Conservation (phyloP, 2,888 invertebrate genomes). For the Frankliniella intonsa region DNA sequence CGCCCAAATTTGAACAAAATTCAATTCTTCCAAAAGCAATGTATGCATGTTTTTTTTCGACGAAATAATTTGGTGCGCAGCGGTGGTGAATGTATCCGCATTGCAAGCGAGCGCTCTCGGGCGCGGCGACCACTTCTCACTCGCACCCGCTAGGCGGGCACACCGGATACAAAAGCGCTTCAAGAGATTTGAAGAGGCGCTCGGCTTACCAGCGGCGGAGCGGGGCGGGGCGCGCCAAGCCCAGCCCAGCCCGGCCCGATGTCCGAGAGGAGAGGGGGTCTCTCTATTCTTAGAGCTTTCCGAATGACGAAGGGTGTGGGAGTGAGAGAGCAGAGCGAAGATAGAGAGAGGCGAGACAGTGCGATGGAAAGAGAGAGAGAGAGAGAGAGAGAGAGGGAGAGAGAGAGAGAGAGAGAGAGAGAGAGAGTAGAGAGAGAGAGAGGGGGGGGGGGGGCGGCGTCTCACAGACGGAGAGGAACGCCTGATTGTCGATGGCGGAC, state of each 20-base stretch:
- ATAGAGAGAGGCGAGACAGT: not conserved
- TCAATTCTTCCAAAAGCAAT: no score
- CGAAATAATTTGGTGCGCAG: no score
- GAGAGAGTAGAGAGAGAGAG: not conserved
- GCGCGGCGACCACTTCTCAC: no score
- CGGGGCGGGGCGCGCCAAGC: not conserved
- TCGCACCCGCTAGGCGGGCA: no score
- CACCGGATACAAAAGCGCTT: slow-evolving; percentile 2
- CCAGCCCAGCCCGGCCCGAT: not conserved
- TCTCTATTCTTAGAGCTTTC: not conserved
- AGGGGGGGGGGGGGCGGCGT: not conserved
- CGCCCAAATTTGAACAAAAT: no score
- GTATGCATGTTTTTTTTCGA: no score
- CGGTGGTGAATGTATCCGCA: no score
- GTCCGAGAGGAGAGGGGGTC: not conserved
- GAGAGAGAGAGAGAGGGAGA: not conserved
- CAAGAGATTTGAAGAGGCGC: slow-evolving; percentile 13
- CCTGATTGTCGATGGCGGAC: no score
- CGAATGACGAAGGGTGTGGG: not conserved
- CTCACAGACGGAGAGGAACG: no score
- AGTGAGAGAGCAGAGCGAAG: not conserved
- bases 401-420: not conserved
- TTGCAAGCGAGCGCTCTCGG: no score
- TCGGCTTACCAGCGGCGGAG: no score
- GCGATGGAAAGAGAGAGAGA: not conserved